Base-by-base conservation (phyloP, 64 coral and sea anemone species). In the Trachythela sp. region DNA sequence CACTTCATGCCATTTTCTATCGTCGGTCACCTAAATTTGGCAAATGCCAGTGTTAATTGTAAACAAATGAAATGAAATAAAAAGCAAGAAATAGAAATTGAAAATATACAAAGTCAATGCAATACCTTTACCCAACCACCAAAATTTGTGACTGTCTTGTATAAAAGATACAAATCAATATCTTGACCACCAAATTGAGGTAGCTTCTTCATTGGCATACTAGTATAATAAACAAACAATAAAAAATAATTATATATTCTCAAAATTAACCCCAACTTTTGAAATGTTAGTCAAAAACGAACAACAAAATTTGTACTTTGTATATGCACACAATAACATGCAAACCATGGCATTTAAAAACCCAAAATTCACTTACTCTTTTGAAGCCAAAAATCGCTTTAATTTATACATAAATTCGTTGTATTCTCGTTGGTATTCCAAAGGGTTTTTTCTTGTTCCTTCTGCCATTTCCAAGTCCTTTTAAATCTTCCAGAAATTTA, bases 71-170 rank as follows among this genome's bases (percentile, higher is more conserved):
- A 56, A 24, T 87, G 20, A 38, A 64, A 31, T 3, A 50, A 91
- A 29, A 1, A 45, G 0, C 13, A 86, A 54, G 67, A 24, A 87
- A 94, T 87, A 48, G 80, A 76, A 39, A 75, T 86, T 86, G 15
- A 85, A 85, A 39, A 89, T 77, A 40, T 84, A 80, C 50, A 40
- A 59, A 76, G 76, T 77, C 18, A 33, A 31, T 39, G 8, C 85
- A 83, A 18, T 86, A 99, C 96, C 93, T 99, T 99, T 9, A 99
- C 77, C 96, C 96, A 99, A 32, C 96, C 96, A 87, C 96, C 96
- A 36, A 88, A 87, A 13, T 89, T 92, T 40, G 94, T 94, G 26
- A 99, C 96, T 91, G 94, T 99, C 80, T 94, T 94, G 91, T 99
- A 99, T 6, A 99, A 76, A 29, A 99, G 93, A 85, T 93, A 99